Base-by-base conservation (phyloP, 2,888 invertebrate genomes). In the Parnassius mnemosyne region DNA sequence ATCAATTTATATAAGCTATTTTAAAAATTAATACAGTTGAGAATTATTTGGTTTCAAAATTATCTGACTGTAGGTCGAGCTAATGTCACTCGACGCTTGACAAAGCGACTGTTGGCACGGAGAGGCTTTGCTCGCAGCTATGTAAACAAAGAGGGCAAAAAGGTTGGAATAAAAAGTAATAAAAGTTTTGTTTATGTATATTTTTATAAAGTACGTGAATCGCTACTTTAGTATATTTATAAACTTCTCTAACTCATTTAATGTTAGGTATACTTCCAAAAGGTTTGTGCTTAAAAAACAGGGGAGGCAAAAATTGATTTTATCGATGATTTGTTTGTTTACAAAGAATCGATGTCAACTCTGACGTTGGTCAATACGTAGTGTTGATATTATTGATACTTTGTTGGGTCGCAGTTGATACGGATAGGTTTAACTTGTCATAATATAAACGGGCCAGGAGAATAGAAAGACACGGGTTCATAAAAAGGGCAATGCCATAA, bases 61-160 rank as follows among this genome's bases (percentile, higher is more conserved):
- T 83, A 87, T 87, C 83, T 80, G 83, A 82, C 87, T 83, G 81
- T 80, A 77, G 84, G 84, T 79, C 83, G 85, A 81, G 85, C 84
- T 87, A 87, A 87, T 88, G 87, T 87, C 84, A 83, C 80, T 83
- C 83, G 81, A 77, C 85, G 84, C 76, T 87, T 89, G 89, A 89
- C 87, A 90, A 89, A 89, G 89, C 87, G 87, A 83, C 84, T 84
- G 86, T 85, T 85, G 87, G 86, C 87, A 86, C 87, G 85, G 85
- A 86, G 87, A 87, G 84, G 85, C 86, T 87, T 86, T 84, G 80
- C 85, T 82, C 84, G 77, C 77, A 76, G 82, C 81, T 83, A 82
- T 83, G 81, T 84, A 85, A 87, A 89, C 86, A 86, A 83, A 81
- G 77, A 79, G 80, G 78, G 76, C 78, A 79, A 82, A 83, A 85